Conservation (phyloP, 2,888 invertebrate species). For the Drosophila neotestacea region DNA sequence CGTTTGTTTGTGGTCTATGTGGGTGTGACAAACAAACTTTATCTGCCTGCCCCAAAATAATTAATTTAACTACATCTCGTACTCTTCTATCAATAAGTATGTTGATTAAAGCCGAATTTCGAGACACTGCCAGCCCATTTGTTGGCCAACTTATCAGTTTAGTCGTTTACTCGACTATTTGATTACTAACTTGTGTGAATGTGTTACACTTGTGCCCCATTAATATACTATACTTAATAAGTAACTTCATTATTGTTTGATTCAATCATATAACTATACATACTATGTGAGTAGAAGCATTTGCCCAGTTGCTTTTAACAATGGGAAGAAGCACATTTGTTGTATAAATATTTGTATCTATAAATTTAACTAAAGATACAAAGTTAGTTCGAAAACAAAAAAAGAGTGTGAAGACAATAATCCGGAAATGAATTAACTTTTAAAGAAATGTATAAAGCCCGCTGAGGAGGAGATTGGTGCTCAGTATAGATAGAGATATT, state of each 20-base stretch:
- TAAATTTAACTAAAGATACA: too few species aligned
- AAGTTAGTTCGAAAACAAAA: too few species aligned
- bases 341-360: too few species aligned
- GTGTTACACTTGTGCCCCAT: conserved; percentile 7
- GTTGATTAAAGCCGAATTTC: conserved; percentile 34
- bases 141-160: conserved; percentile 28
- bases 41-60: conserved; percentile 16
- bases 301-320: conserved; percentile 17
- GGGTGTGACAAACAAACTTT: conserved; percentile 11
- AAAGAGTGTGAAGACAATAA: too few species aligned
- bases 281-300: not conserved
- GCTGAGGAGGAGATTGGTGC: too few species aligned
- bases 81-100: conserved; percentile 4
- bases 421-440: too few species aligned
- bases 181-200: conserved; percentile 45
- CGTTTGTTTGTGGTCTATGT: conserved; percentile 4
- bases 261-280: not conserved
- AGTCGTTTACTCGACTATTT: conserved; percentile 7
- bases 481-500: too few species aligned
- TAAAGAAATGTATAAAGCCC: too few species aligned
- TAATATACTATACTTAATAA: not conserved
- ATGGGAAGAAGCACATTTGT: not conserved
- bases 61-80: conserved; percentile 17
- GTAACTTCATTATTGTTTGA: not conserved
- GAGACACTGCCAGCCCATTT: conserved; percentile 23